Evolutionary conservation across 2,797 vertebrate genomes (phyloP).

Genomic region (Graptemys geographica): DNA sequence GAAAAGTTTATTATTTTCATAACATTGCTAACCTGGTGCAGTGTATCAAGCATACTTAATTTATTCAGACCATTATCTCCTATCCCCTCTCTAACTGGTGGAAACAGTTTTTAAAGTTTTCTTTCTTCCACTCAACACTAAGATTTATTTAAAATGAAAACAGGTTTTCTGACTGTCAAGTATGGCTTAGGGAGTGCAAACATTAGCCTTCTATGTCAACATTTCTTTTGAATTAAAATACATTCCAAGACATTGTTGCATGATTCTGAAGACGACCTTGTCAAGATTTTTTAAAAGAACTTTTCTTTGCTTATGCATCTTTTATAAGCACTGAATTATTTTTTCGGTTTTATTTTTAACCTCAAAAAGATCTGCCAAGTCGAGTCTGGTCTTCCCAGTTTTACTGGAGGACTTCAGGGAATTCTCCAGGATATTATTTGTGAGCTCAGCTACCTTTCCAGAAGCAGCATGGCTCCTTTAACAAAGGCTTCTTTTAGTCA

Average conservation of each 20-base stretch:
- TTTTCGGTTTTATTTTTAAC: background rate
- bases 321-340: background rate
- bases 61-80: background rate
- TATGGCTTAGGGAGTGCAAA: background rate
- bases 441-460: background rate
- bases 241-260: background rate
- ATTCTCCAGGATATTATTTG: background rate
- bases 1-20: background rate
- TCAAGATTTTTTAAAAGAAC: background rate
- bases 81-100: background rate
- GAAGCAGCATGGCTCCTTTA: background rate
- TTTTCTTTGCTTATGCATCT: background rate
- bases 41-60: rapidly evolving
- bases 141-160: background rate
- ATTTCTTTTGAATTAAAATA: background rate
- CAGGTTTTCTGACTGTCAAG: background rate
- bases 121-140: background rate
- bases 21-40: background rate
- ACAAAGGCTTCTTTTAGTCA: background rate
- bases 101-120: background rate
- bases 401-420: background rate
- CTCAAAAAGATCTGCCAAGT: background rate
- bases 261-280: background rate
- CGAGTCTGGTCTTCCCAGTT: background rate
- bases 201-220: background rate